These are phyloP conservation scores for Drosophila glabriapex DNA, from an alignment of 2,888 invertebrate genomes.

Conservation along the genomic window DNA sequence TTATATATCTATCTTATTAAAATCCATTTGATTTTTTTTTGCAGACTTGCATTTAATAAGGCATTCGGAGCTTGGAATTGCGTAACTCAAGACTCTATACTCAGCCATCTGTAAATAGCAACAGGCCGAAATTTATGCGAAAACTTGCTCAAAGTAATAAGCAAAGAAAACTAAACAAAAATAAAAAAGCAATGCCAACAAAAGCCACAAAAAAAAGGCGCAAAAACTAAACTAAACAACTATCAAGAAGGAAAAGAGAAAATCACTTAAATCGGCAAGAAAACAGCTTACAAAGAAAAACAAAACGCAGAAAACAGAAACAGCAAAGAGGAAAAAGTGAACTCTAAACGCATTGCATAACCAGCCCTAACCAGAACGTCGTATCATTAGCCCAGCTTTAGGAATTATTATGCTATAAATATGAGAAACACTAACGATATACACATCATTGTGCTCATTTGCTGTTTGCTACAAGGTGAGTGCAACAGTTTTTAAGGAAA, in stretches of 20 bases:
- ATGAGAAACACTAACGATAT: conserved; percentile 84
- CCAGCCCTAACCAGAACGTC: conserved; percentile 12
- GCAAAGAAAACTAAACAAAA: conserved; percentile 51
- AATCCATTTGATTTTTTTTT: conserved; percentile 58
- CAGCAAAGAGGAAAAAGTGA: conserved; percentile 37
- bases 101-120: conserved; percentile 70
- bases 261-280: conserved; percentile 66
- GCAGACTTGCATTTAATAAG: conserved; percentile 66
- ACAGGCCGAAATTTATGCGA: conserved; percentile 74
- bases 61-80: conserved; percentile 50
- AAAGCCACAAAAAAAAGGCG: conserved; percentile 58
- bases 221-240: conserved; percentile 53
- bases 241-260: conserved; percentile 43
- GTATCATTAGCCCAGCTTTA: conserved; percentile 48
- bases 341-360: conserved; percentile 37
- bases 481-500: conserved; percentile 42
- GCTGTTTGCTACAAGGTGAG: conserved; percentile 83
- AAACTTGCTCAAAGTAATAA: conserved; percentile 73
- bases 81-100: conserved; percentile 22
- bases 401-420: conserved; percentile 83
- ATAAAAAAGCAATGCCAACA: conserved; percentile 44
- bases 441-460: conserved; percentile 83
- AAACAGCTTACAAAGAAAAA: conserved; percentile 37
- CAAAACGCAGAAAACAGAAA: conserved; percentile 18
- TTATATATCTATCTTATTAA: conserved; percentile 44